Evolutionary conservation across 2,797 vertebrate species (phyloP).

Genomic region (Spondyliosoma cantharus): DNA sequence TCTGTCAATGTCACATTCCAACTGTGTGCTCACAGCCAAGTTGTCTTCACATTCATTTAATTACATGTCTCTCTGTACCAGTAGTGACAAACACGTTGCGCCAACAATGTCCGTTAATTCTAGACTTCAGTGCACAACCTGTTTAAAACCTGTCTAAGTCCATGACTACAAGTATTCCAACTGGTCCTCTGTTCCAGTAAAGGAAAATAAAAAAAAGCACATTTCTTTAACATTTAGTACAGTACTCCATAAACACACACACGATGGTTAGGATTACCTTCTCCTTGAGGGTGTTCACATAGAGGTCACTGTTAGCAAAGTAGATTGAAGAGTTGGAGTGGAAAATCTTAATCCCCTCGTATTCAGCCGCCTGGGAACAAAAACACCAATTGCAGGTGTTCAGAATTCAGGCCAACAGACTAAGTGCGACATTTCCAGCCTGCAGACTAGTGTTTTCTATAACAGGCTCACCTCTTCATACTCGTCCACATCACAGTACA

Average conservation of each 20-base stretch:
- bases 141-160: too few species aligned
- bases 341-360: constrained; percentile 96
- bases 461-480: constrained; percentile 91
- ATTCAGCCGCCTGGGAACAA: constrained; percentile 88
- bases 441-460: neutral
- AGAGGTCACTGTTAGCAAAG: constrained; percentile 96
- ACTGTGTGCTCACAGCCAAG: too few species aligned
- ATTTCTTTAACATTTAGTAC: neutral
- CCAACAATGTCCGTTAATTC: neutral
- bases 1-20: too few species aligned
- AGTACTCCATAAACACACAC: neutral
- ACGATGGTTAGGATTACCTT: constrained; percentile 85
- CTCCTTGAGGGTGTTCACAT: constrained; percentile 88
- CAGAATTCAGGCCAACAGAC: neutral
- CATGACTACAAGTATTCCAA: neutral
- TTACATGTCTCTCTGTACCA: neutral
- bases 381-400: constrained; percentile 17
- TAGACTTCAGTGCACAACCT: too few species aligned
- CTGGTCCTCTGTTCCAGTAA: too few species aligned
- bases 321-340: constrained; percentile 94
- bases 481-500: constrained; percentile 91
- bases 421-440: neutral
- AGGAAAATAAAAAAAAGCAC: neutral
- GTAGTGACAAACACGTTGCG: neutral
- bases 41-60: too few species aligned